These are phyloP conservation scores for Drosophila buzzatii DNA, from an alignment of 2,888 invertebrate species.

Conservation along the genomic window DNA sequence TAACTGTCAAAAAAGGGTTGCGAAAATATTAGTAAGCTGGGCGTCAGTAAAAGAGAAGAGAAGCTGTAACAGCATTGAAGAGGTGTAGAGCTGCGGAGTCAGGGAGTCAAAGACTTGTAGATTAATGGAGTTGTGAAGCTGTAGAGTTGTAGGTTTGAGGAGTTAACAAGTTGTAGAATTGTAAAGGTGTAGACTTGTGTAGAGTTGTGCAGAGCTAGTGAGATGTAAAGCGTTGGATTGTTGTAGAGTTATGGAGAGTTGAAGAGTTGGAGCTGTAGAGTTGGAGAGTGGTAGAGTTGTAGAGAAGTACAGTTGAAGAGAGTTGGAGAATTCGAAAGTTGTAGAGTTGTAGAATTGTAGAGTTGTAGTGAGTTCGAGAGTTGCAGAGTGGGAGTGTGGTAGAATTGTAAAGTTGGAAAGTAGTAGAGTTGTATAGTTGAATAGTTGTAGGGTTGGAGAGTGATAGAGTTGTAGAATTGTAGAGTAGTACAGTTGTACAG, in stretches of 20 bases:
- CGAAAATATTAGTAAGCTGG: not conserved
- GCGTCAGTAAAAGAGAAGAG: not conserved
- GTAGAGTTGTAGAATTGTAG: not conserved
- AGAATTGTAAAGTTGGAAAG: not conserved
- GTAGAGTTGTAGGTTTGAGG: not conserved
- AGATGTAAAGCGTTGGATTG: not conserved
- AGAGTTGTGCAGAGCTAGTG: not conserved
- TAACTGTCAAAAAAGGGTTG: not conserved
- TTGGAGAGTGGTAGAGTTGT: not conserved
- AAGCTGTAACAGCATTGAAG: not conserved
- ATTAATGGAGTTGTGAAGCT: not conserved
- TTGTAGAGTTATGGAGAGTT: not conserved
- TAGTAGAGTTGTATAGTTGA: not conserved
- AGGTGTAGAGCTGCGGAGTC: not conserved
- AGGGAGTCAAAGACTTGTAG: too few species aligned
- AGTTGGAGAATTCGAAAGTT: not conserved
- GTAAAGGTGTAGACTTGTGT: not conserved
- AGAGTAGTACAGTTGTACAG: not conserved
- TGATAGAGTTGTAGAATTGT: not conserved
- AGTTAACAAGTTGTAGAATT: not conserved
- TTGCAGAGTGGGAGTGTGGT: not conserved
- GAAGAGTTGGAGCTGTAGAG: not conserved
- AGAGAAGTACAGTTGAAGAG: not conserved
- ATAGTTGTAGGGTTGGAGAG: not conserved
- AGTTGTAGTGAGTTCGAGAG: not conserved